These are phyloP conservation scores for Orussus abietinus DNA, from an alignment of 1,140 invertebrate genomes.

Conservation along the genomic window DNA sequence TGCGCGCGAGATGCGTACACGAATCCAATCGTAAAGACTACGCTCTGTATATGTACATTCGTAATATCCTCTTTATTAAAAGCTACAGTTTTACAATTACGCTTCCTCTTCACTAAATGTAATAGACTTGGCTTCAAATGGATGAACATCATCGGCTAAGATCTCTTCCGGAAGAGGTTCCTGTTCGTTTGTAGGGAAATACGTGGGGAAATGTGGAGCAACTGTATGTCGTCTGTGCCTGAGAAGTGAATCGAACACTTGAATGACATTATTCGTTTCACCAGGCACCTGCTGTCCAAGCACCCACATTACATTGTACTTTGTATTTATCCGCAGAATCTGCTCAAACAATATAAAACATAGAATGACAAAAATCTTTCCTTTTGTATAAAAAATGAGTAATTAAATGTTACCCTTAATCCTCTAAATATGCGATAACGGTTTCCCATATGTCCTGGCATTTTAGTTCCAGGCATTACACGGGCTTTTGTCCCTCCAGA, in stretches of 20 bases:
- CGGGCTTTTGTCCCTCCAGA: conserved; percentile 76
- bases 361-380: conserved; percentile 6
- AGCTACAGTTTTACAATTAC: too few relatives aligned
- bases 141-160: conserved; percentile 68
- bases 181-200: conserved; percentile 56
- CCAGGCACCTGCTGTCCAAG: conserved; percentile 78
- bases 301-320: conserved; percentile 90
- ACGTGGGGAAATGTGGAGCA: conserved; percentile 79
- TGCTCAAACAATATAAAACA: conserved; percentile 38
- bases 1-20: too few relatives aligned
- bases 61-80: too few relatives aligned
- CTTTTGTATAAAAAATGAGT: too few relatives aligned
- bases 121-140: conserved; percentile 67
- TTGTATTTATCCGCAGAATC: conserved; percentile 89
- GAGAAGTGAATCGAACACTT: conserved; percentile 78
- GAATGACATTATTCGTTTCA: conserved; percentile 71
- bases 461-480: conserved; percentile 92
- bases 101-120: conserved; percentile 59
- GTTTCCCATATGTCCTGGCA: conserved; percentile 97
- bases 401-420: conserved; percentile 58
- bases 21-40: too few relatives aligned
- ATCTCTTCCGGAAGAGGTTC: conserved; percentile 66
- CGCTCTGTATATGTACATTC: too few relatives aligned
- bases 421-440: conserved; percentile 68
- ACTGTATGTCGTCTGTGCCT: conserved; percentile 57